These are phyloP conservation scores for Forbesichthys papilliferus DNA, from an alignment of 2,113 vertebrate genomes.

Conservation along the genomic window DNA sequence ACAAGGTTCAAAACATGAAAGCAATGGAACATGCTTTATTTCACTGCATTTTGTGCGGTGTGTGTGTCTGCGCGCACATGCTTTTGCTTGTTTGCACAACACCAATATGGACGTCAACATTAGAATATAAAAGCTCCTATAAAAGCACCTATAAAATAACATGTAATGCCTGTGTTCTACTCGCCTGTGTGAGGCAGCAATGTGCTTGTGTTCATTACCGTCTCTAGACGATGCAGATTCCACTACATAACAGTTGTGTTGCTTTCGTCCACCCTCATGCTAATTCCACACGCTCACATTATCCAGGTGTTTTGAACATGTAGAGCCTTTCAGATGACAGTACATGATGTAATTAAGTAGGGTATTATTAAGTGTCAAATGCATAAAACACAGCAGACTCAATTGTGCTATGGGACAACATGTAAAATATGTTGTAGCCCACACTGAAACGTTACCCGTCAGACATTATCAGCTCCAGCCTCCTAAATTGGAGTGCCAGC, in stretches of 20 bases:
- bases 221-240: background rate
- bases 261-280: background rate
- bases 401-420: constrained; percentile 20
- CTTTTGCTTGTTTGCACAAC: background rate
- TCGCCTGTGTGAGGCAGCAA: constrained; percentile 30
- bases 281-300: background rate
- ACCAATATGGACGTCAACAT: constrained; percentile 2
- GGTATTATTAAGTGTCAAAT: constrained; percentile 25
- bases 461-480: constrained; percentile 46
- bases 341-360: constrained; percentile 26
- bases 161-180: background rate
- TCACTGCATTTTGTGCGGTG: background rate
- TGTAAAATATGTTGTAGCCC: constrained; percentile 28
- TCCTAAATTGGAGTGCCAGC: constrained; percentile 49
- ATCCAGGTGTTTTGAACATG: constrained; percentile 19
- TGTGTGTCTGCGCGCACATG: background rate
- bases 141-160: background rate
- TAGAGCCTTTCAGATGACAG: constrained; percentile 9
- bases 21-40: background rate
- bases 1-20: constrained; percentile 8
- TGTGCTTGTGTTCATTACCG: constrained; percentile 34
- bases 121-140: constrained; percentile 28
- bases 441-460: constrained; percentile 41
- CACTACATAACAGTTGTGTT: background rate
- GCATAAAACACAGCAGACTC: constrained; percentile 16